Evolutionary conservation across 2,888 invertebrate genomes (phyloP).

Genomic region (Apotomis betuletana): DNA sequence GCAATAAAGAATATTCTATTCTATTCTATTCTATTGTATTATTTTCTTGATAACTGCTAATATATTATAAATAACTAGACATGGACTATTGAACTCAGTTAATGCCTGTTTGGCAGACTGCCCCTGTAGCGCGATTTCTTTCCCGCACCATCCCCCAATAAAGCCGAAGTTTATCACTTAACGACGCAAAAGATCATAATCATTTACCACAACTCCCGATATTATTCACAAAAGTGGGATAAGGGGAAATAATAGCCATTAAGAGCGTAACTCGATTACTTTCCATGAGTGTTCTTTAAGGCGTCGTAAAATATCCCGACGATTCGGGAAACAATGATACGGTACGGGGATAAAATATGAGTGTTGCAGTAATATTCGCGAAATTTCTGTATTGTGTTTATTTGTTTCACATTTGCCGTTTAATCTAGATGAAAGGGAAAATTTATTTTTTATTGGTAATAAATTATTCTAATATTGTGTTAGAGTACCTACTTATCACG

Average conservation of each 20-base stretch:
- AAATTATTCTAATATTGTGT: neutral
- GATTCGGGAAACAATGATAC: slow-evolving; percentile 34
- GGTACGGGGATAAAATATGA: slow-evolving; percentile 30
- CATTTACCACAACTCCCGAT: slow-evolving; percentile 38
- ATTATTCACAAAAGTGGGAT: slow-evolving; percentile 38
- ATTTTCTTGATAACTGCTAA: no score
- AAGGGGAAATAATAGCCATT: slow-evolving; percentile 41
- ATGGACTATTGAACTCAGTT: no score
- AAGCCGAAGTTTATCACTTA: slow-evolving; percentile 26
- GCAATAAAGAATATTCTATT: no score
- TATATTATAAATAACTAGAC: no score
- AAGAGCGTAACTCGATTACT: slow-evolving; percentile 38
- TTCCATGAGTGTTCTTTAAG: slow-evolving; percentile 36
- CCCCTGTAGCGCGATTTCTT: neutral
- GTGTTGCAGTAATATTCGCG: slow-evolving; percentile 11
- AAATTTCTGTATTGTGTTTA: slow-evolving; percentile 15
- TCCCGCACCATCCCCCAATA: slow-evolving; percentile 1
- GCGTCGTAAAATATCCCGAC: slow-evolving; percentile 37
- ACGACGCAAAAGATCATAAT: slow-evolving; percentile 30
- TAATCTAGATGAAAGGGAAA: neutral
- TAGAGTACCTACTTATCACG: no score
- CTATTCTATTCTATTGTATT: no score
- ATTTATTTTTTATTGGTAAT: neutral
- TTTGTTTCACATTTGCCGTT: slow-evolving; percentile 3
- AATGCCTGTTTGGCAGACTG: neutral